Percentiles rank a stretch among this genome's conserved stretches.
These are phyloP conservation scores for Sweltsa coloradensis DNA, from an alignment of 1,140 invertebrate genomes.

Conservation along the genomic window DNA sequence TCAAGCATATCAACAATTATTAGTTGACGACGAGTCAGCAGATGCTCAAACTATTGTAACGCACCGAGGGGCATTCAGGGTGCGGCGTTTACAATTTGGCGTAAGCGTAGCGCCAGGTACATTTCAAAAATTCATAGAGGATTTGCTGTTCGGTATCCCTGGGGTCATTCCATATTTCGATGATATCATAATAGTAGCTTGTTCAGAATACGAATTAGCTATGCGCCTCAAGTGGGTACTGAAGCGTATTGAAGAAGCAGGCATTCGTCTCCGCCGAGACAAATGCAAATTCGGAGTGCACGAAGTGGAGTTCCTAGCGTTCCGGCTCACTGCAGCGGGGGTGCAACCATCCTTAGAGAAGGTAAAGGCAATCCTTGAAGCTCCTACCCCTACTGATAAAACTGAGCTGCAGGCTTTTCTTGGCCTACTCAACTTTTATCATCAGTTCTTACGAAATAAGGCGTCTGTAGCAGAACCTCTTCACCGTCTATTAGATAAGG, in stretches of 20 bases:
- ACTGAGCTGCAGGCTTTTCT: conserved; percentile 19
- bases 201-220: conserved; percentile 16
- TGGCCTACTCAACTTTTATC: conserved; percentile 22
- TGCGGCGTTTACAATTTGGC: conserved; percentile 34
- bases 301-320: conserved; percentile 25
- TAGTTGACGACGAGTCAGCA: conserved; percentile 20
- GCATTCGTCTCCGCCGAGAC: conserved; percentile 6
- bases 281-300: conserved; percentile 18
- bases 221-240: neutral
- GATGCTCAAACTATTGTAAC: conserved; percentile 22
- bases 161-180: conserved; percentile 24
- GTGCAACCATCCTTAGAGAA: conserved; percentile 23
- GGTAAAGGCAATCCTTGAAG: conserved; percentile 19
- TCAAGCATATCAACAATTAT: conserved; percentile 14
- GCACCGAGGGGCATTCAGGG: conserved; percentile 31
- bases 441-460: conserved; percentile 17
- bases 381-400: conserved; percentile 20
- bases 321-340: conserved; percentile 21
- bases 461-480: conserved; percentile 9
- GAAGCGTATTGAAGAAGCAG: neutral
- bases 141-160: conserved; percentile 21
- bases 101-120: conserved; percentile 31
- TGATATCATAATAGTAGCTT: conserved; percentile 22
- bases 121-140: conserved; percentile 22
- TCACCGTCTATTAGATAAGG: conserved; percentile 12